Conservation (phyloP, 1,140 invertebrate genomes). For the Lepidurus couesii region DNA sequence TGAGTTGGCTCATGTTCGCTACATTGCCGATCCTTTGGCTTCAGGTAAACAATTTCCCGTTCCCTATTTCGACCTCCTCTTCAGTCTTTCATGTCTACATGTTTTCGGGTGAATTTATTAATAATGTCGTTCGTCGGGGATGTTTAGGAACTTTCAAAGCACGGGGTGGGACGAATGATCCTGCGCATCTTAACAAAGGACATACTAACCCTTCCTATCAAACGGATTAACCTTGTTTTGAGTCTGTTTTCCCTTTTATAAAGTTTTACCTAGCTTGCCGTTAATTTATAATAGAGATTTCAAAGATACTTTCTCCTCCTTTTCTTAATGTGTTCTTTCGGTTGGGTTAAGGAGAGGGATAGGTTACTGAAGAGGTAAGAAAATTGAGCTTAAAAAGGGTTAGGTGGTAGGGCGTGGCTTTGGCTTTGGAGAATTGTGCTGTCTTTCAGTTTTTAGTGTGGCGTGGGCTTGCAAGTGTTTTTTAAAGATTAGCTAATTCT, state of each 20-base stretch:
- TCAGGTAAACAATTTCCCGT: constrained; percentile 49
- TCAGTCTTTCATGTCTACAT: neutral
- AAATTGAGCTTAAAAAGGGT: neutral
- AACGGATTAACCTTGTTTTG: neutral
- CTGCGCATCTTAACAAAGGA: neutral
- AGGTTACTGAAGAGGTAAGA: neutral
- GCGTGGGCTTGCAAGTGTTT: neutral
- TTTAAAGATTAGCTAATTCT: neutral
- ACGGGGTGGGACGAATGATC: neutral
- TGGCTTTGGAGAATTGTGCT: neutral
- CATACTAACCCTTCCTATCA: constrained; percentile 5
- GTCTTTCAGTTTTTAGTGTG: neutral
- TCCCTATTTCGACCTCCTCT: constrained; percentile 25
- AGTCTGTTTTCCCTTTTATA: neutral
- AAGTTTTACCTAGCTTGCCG: neutral
- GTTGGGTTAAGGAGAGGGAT: too few relatives aligned
- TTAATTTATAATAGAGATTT: too few relatives aligned
- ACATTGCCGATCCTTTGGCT: constrained; percentile 70
- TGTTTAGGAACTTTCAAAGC: constrained; percentile 15
- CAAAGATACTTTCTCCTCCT: too few relatives aligned
- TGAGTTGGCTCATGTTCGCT: constrained; percentile 80
- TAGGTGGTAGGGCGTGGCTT: neutral
- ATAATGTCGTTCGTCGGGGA: neutral
- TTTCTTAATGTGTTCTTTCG: too few relatives aligned
- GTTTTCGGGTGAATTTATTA: neutral